Conservation (phyloP, 1,140 invertebrate species). For the Drosophila ananassae region DNA sequence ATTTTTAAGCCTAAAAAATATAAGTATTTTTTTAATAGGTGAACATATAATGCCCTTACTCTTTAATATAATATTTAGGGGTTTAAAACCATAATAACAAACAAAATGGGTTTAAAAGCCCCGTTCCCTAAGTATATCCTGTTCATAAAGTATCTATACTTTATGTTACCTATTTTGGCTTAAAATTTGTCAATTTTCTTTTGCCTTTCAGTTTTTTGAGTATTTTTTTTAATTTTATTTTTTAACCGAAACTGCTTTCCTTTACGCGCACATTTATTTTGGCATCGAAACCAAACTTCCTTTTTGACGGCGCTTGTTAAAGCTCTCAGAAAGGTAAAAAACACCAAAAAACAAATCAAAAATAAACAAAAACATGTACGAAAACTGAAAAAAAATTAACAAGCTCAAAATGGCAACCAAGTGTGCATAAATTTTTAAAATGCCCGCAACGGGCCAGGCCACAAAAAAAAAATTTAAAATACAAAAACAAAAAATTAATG, state of each 20-base stretch:
- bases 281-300: slow-evolving; percentile 57
- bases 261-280: slow-evolving; percentile 41
- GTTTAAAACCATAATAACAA: background rate
- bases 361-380: slow-evolving; percentile 32
- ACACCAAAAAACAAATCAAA: slow-evolving; percentile 45
- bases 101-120: no score
- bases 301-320: slow-evolving; percentile 81
- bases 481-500: slow-evolving; percentile 56
- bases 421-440: slow-evolving; percentile 81
- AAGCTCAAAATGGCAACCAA: slow-evolving; percentile 75
- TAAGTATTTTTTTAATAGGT: no score
- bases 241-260: slow-evolving; percentile 35
- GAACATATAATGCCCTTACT: slow-evolving; percentile 14
- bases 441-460: slow-evolving; percentile 54
- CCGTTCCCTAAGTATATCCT: no score
- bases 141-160: no score
- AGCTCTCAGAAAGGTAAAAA: slow-evolving; percentile 69
- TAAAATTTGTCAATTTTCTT: background rate
- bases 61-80: background rate
- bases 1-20: slow-evolving; percentile 20
- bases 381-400: slow-evolving; percentile 69
- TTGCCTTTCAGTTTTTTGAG: background rate
- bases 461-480: slow-evolving; percentile 35
- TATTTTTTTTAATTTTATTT: slow-evolving; percentile 44
- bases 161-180: background rate